Base-by-base conservation (phyloP, 2,888 invertebrate species). In the Catocala fraxini region DNA sequence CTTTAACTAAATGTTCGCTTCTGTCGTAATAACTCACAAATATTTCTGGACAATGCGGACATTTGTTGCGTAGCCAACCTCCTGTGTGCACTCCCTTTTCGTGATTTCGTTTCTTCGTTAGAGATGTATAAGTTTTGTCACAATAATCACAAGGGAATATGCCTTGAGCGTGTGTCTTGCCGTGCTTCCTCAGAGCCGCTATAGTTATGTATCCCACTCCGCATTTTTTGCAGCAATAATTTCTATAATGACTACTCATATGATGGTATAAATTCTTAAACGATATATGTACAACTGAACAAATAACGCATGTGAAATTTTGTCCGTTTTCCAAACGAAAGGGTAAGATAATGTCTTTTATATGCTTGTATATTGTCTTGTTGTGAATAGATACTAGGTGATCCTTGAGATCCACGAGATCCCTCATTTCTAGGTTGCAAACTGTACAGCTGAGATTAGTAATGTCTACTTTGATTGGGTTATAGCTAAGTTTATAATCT, bases 131-230 rank as follows among this genome's bases (percentile, higher is more conserved):
- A 9, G 89, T 84, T 75, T 95, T 95, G 0, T 91, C 93, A 71
- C 95, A 95, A 49, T 84, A 92, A 13, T 89, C 89, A 74, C 95
- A 95, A 0, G 94, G 95, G 66, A 95, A 96, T 52, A 94, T 88
- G 6, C 95, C 94, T 46, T 91, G 92, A 1, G 89, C 91, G 74
- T 94, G 94, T 0, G 92, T 94, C 70, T 92, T 93, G 0, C 86
- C 89, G 71, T 94, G 94, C 53, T 94, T 93, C 41, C 92, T 84
- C n/a, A 95, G 69, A 0, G 93, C 92, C 0, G 92, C 91, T 42
- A 93, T 93, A 0, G 94, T 93, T 0, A 93, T 91, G 63, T 93
- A 94, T 0, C 92, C 93, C 0, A 83, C 89, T 0, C 92, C 93
- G 69, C 94, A 94, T 74, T 92, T 92, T 25, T 90, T 89, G 58